Conservation (phyloP, 2,113 vertebrate genomes). For the Ceyx margarethae region DNA sequence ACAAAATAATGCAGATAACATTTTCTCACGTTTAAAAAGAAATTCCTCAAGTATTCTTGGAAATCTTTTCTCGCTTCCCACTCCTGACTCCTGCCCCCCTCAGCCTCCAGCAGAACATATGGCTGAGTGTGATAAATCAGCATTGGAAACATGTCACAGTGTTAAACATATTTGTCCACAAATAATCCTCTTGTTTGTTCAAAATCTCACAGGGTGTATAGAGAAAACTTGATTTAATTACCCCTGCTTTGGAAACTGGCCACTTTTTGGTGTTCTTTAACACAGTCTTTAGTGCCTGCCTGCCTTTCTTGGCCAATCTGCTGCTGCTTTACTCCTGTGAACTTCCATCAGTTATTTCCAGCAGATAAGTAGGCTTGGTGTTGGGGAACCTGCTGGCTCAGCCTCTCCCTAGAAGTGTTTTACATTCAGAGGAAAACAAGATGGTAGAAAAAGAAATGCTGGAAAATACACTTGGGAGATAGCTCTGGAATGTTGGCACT, state of each 20-base stretch:
- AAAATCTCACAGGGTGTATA: not conserved
- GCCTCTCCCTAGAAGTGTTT: not conserved
- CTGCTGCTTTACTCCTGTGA: not conserved
- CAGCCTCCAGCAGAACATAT: not conserved
- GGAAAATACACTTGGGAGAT: not conserved
- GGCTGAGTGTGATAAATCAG: not conserved
- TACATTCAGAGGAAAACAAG: not conserved
- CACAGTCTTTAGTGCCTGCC: not conserved
- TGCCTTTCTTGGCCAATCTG: not conserved
- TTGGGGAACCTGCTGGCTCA: not conserved
- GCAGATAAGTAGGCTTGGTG: not conserved
- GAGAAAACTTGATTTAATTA: not conserved
- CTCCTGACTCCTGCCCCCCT: accelerated
- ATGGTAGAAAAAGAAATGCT: not conserved
- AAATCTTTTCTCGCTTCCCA: not conserved
- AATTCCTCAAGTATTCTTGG: not conserved
- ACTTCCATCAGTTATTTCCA: not conserved
- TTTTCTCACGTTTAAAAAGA: not conserved
- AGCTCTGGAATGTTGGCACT: not conserved
- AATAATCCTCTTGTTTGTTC: not conserved
- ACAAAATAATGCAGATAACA: not conserved
- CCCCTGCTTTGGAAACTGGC: not conserved
- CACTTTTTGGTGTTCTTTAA: too few relatives aligned
- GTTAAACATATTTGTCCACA: not conserved
- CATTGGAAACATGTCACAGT: not conserved